Percentiles rank a stretch among this genome's conserved stretches.
phyloP scores from a whole-genome alignment of 1,140 invertebrate species.

The Drosophila nikananu region DNA sequence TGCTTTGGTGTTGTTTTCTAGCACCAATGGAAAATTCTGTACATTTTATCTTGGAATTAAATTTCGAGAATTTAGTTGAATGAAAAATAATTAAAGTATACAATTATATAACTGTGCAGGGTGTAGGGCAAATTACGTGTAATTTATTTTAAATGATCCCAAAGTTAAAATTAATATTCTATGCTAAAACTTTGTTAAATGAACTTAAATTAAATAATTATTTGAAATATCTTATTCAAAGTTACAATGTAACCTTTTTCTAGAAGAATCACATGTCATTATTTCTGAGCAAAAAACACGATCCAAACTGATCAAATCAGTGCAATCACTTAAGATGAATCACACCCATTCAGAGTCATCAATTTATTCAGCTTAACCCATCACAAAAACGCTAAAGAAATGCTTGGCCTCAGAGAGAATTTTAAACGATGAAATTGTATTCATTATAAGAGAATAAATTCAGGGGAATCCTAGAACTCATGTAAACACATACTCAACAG shows the following conservation, averaged over 20 bases:
- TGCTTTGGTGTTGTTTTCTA: constrained; percentile 32
- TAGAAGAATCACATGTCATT: not conserved
- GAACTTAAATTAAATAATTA: no score
- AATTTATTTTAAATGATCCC: no score
- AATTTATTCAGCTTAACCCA: constrained; percentile 19
- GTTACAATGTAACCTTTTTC: no score
- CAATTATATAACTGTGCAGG: no score
- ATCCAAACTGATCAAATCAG: constrained; percentile 3
- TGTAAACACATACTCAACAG: not conserved
- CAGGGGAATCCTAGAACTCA: constrained; percentile 2
- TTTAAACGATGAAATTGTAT: no score
- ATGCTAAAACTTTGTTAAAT: no score
- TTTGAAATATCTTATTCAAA: no score
- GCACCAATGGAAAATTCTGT: constrained; percentile 50
- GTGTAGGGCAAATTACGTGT: no score
- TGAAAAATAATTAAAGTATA: not conserved
- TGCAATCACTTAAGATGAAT: constrained; percentile 27
- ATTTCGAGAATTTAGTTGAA: constrained; percentile 8
- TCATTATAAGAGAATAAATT: not conserved
- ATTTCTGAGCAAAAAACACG: not conserved
- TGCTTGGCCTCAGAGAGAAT: not conserved
- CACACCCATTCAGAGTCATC: constrained; percentile 15
- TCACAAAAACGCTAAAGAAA: constrained; percentile 5
- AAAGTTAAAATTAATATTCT: no score
- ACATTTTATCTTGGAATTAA: constrained; percentile 9